Evolutionary conservation across 1,140 invertebrate genomes (phyloP), one percentile per base, ranked within the genome.

Genomic region (Eurosta solidaginis): DNA sequence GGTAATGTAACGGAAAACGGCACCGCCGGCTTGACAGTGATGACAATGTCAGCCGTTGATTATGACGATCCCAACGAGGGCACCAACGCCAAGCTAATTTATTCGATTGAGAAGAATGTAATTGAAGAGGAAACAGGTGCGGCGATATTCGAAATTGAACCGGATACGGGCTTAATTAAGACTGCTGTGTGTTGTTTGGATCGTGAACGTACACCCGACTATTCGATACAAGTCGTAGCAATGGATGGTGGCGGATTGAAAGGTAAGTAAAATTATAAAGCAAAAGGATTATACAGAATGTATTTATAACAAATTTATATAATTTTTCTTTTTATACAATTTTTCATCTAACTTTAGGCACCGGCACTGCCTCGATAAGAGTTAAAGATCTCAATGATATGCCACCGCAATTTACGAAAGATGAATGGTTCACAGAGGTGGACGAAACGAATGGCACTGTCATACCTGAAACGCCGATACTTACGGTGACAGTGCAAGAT

Each of bases 41-140:
- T 93, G 92, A 93, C 91, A 49, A 93, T 93, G 89, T 91, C 90
- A 47, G 92, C 93, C 36, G 89, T 91, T 33, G 92, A 93, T 84
- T 92, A 93, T 82, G 92, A 93, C 84, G 93, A 93, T 85, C 92
- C 92, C 50, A 90, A 90, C 80, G 92, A 92, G 87, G 91, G 90
- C 54, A 90, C 89, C 36, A 92, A 92, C 83, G 92, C 92, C 63
- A 91, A 91, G 81, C 85, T 92, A 50, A 91, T 91, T 73, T 91
- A 91, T 80, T 91, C 91, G 77, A 92, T 93, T 81, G 92, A 93
- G 86, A 92, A 92, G 88, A 93, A 92, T 82, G 92, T 92, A 78
- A 92, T 92, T 79, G 92, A 92, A 82, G 92, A 92, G 83, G 90
- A 90, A 76, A 91, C 91, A 33, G 91, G 91, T 3, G 89, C 90